A percentile compares a stretch with the other conserved stretches of the same genome.
phyloP scores from a whole-genome alignment of 1,140 invertebrate species.

The Euschistus heros region DNA sequence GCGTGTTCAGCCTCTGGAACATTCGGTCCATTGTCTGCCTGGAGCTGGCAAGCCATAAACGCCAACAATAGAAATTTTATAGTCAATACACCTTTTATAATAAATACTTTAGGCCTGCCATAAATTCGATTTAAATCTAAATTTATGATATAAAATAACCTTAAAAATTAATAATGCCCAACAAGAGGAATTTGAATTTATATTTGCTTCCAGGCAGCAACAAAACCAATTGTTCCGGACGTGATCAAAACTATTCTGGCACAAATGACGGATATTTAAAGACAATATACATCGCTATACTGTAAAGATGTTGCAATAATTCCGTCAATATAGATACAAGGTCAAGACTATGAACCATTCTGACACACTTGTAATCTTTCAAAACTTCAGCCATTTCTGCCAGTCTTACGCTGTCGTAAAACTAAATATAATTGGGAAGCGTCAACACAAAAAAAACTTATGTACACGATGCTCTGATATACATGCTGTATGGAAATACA shows the following conservation, averaged over 20 bases:
- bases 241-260: not conserved
- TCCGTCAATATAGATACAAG: no score
- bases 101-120: slow-evolving; percentile 14
- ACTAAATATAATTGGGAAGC: slow-evolving; percentile 6
- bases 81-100: slow-evolving; percentile 1
- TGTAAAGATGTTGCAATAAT: no score
- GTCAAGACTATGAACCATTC: no score
- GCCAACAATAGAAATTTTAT: slow-evolving; percentile 13
- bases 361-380: not conserved
- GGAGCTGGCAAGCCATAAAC: slow-evolving; percentile 7
- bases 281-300: no score
- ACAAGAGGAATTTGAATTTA: slow-evolving; percentile 27
- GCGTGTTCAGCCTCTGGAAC: slow-evolving; percentile 10
- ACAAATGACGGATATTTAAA: not conserved
- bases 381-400: not conserved
- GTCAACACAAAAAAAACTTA: slow-evolving; percentile 14
- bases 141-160: slow-evolving; percentile 12
- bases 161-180: slow-evolving; percentile 26
- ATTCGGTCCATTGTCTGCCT: not conserved
- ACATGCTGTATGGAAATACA: not conserved
- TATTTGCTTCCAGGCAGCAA: not conserved
- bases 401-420: not conserved
- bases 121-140: slow-evolving; percentile 27
- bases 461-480: slow-evolving; percentile 14
- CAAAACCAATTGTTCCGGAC: not conserved